Percentiles rank a stretch among this genome's conserved stretches.
phyloP scores from a whole-genome alignment of 1,140 invertebrate species.

The Proctacanthus coquilletti region DNA sequence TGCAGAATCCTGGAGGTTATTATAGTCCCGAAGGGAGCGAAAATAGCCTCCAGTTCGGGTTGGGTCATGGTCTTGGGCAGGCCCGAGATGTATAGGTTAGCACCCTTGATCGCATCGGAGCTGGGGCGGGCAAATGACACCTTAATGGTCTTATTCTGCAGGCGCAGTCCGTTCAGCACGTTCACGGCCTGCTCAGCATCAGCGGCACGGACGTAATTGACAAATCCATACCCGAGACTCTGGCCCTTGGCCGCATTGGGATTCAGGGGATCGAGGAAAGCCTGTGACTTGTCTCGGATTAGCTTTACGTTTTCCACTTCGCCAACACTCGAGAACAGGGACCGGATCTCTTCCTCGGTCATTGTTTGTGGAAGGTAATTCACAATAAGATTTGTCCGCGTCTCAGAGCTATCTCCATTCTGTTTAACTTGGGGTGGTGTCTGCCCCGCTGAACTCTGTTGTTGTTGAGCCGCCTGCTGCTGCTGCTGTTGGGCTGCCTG shows the following conservation, averaged over 20 bases:
- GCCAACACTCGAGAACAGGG: conserved; percentile 70
- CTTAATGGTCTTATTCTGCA: conserved; percentile 85
- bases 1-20: conserved; percentile 77
- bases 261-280: conserved; percentile 28
- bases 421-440: neutral
- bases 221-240: conserved; percentile 79
- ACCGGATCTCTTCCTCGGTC: conserved; percentile 79
- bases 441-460: conserved; percentile 7
- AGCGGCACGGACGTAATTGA: conserved; percentile 67
- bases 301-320: conserved; percentile 83
- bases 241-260: conserved; percentile 44
- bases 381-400: conserved; percentile 66
- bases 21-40: conserved; percentile 65
- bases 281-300: conserved; percentile 76
- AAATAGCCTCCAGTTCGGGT: conserved; percentile 66
- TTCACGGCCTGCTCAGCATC: conserved; percentile 80
- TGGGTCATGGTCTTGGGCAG: conserved; percentile 74
- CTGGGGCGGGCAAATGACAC: conserved; percentile 78
- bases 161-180: conserved; percentile 66
- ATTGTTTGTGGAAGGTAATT: conserved; percentile 86
- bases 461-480: conserved; percentile 1
- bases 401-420: conserved; percentile 22
- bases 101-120: conserved; percentile 77
- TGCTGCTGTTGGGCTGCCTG: conserved; percentile 13
- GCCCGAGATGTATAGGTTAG: conserved; percentile 77